Evolutionary conservation across 2,113 vertebrate species (phyloP), one percentile per base, ranked within the genome.

Genomic region (Petromus typicus): DNA sequence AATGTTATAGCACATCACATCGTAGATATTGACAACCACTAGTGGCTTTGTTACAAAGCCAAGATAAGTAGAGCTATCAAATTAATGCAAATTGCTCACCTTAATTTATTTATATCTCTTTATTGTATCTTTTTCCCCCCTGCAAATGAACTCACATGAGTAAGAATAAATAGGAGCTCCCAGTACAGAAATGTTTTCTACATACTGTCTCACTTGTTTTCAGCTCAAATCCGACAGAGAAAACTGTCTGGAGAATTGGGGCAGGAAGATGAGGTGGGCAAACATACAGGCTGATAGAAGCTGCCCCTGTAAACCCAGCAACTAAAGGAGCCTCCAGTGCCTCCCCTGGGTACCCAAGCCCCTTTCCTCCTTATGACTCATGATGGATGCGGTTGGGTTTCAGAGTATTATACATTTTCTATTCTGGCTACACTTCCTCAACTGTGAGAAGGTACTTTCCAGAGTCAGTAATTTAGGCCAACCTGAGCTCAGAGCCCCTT

Each of bases 381-480:
- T n/a, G 5, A 3, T 96, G 63, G 43, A 40, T 91, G 96, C 89
- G 63, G 56, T 56, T 61, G 75, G 37, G 30, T 75, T 96, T 66
- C 86, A 95, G 45, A 76, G 92, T 67, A 34, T 57, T 89, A 11
- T 91, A 71, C 40, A n/a, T 80, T 95, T 95, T 84, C 69, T 43
- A 23, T 27, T 78, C 57, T 91, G 57, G 75, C 80, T 48, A 66
- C 63, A 96, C 86, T 97, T 97, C 93, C 95, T 96, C 86, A 93
- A 86, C 86, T 84, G 57, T 81, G 66, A 84, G 32, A 93, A 94
- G 94, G 97, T 95, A 92, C 96, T 97, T 97, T 98, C 97, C 97
- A 91, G 34, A 16, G 0, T 34, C 54, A 18, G 56, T 78, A 30
- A 80, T 37, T 64, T 45, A 54, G 75, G 37, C 63, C 73, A 89